Percentiles rank a stretch among this genome's conserved stretches.
Conservation (phyloP, 2,113 vertebrate genomes). For the Lepisosteus oculatus region DNA sequence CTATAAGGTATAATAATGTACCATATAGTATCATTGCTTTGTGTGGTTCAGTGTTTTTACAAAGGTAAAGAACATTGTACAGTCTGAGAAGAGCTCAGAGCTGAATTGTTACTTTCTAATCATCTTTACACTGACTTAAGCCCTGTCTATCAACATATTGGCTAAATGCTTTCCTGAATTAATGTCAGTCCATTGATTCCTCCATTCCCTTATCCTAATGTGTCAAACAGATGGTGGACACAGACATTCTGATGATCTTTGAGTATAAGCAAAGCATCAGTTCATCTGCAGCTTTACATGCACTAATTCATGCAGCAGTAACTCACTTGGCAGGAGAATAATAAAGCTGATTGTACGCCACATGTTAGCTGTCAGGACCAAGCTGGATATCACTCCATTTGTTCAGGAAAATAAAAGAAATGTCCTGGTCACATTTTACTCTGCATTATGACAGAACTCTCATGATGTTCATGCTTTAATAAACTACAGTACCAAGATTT, state of each 20-base stretch:
- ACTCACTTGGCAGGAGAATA: background rate
- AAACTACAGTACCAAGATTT: no score
- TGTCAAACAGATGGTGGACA: background rate
- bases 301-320: background rate
- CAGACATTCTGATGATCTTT: background rate
- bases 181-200: conserved; percentile 23
- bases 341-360: background rate
- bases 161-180: conserved; percentile 27
- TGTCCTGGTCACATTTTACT: no score
- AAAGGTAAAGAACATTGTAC: no score
- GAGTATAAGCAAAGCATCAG: background rate
- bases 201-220: background rate
- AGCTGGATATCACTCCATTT: background rate
- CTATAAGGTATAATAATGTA: no score
- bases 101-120: conserved; percentile 23
- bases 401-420: background rate
- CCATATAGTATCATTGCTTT: no score
- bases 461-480: no score
- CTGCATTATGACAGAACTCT: no score
- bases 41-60: no score
- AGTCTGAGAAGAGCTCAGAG: conserved; percentile 5
- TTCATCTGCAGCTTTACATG: background rate
- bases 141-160: conserved; percentile 27
- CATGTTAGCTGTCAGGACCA: background rate
- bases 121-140: conserved; percentile 23